Evolutionary conservation across 2,113 vertebrate species (phyloP), one percentile per base, ranked within the genome.

Genomic region (Strigops habroptila): DNA sequence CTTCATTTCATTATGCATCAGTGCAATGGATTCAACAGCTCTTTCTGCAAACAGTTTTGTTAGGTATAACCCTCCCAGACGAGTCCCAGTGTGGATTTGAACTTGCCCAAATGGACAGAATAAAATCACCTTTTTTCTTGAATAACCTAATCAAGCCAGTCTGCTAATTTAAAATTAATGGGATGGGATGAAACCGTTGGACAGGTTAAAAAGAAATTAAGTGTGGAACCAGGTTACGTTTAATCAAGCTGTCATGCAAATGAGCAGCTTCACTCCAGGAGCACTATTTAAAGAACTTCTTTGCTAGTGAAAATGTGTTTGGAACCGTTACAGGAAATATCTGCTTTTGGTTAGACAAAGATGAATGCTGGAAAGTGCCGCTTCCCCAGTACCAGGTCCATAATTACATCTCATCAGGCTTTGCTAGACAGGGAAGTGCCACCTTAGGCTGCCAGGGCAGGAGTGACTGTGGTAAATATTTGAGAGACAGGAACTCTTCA

Each of bases 221-320:
- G 84, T 76, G 82, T 93, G 82, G 70, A 92, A 87, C 57, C 88
- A 87, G 93, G 78, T 91, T 93, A 94, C 5, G 0, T 85, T 95
- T 91, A 94, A 93, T 96, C 93, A 87, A 97, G 93, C 90, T 90
- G 87, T 55, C 91, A 88, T 37, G 63, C 85, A 91, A 91, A 94
- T 87, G 37, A 94, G 90, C 16, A 1, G 82, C 86, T 88, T 77
- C 57, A 13, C 57, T 87, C 24, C 1, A 52, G 9, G 17, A 79
- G 82, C 33, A 22, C 94, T 94, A 87, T 91, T 91, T 82, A 77
- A 95, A 74, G 82, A 87, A 90, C 30, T 77, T n/a, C 73, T 71
- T 24, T 23, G 53, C 75, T 69, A 65, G 49, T 28, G 70, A 48
- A 87, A 85, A 67, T 59, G 75, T 11, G 63, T 91, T 64, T 75